Percentiles rank a stretch among this genome's conserved stretches.
phyloP scores from a whole-genome alignment of 2,113 vertebrate genomes.

The Tyrannus savana region DNA sequence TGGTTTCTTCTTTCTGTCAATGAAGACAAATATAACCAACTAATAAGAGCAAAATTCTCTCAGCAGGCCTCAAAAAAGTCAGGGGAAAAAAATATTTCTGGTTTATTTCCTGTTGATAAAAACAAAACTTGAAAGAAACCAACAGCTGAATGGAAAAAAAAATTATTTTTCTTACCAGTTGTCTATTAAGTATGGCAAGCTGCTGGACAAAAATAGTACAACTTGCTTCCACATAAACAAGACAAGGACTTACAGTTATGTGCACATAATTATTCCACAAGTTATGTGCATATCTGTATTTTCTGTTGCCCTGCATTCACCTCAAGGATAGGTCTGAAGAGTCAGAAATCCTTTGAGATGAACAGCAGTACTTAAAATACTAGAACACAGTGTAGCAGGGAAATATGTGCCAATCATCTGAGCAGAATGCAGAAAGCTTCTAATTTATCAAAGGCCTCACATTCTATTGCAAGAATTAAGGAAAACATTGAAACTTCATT shows the following conservation, averaged over 20 bases:
- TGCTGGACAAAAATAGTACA: background rate
- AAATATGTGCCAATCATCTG: background rate
- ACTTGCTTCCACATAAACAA: background rate
- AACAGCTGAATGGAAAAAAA: background rate
- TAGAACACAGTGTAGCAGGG: background rate
- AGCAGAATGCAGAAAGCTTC: background rate
- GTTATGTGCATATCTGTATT: no score
- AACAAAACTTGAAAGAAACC: background rate
- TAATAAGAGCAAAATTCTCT: background rate
- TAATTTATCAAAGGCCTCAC: background rate
- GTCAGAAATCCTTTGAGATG: background rate
- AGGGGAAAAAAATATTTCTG: background rate
- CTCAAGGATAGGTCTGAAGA: background rate
- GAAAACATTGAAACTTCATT: background rate
- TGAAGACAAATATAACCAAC: background rate
- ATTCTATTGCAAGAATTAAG: background rate
- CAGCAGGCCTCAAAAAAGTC: background rate
- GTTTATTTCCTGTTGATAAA: background rate
- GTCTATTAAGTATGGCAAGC: background rate
- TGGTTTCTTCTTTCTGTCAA: background rate
- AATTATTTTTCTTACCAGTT: background rate
- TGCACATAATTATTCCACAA: no score
- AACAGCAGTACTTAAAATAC: background rate
- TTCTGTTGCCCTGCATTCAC: no score
- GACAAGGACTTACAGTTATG: background rate